Percentiles rank a stretch among this genome's conserved stretches.
Conservation (phyloP, 2,113 vertebrate genomes). For the Holacanthus passer region DNA sequence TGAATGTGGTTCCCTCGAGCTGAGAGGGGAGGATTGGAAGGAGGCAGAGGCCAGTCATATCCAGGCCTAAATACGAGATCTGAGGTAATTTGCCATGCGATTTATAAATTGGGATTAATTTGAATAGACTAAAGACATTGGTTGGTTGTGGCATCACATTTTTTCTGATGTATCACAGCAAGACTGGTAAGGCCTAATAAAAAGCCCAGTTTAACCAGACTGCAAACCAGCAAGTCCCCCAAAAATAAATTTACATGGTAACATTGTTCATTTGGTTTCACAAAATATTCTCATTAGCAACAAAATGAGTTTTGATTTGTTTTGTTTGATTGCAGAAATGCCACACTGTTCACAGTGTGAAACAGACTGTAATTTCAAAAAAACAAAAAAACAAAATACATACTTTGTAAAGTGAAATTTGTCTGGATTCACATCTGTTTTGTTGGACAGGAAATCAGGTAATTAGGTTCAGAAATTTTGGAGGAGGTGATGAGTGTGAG, state of each 20-base stretch:
- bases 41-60: constrained; percentile 65
- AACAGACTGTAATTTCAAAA: not conserved
- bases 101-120: constrained; percentile 62
- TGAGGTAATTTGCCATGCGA: constrained; percentile 76
- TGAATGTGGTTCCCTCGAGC: constrained; percentile 61
- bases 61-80: constrained; percentile 68
- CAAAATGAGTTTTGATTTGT: constrained; percentile 48
- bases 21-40: constrained; percentile 64
- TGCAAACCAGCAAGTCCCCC: constrained; percentile 1
- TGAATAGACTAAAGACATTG: constrained; percentile 45
- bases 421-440: not conserved
- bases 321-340: constrained; percentile 31
- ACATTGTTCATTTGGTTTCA: constrained; percentile 39
- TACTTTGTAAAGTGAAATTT: constrained; percentile 10
- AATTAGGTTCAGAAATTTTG: not conserved
- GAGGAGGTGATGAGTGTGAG: not conserved
- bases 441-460: not conserved
- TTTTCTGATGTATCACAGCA: constrained; percentile 2
- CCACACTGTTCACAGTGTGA: constrained; percentile 8
- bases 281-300: constrained; percentile 37
- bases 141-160: constrained; percentile 23
- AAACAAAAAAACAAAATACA: too few species aligned
- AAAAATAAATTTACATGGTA: constrained; percentile 1
- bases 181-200: constrained; percentile 5
- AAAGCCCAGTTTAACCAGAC: not conserved